Conservation (phyloP, 2,888 invertebrate species). For the Ectemnius continuus region DNA sequence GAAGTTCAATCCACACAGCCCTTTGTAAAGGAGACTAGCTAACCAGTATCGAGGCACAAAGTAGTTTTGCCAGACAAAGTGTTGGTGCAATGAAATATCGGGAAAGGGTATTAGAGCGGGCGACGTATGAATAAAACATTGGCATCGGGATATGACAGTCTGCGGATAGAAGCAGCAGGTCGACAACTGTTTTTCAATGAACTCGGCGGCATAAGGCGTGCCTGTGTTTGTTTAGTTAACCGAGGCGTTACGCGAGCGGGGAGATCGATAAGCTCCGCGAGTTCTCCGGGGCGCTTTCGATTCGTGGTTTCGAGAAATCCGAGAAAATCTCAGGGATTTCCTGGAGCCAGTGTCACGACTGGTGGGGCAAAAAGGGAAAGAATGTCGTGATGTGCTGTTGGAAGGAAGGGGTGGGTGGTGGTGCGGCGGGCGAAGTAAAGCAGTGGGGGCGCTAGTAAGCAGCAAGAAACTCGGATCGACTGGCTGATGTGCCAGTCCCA, state of each 20-base stretch:
- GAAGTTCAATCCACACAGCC: no score
- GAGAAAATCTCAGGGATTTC: conserved; percentile 59
- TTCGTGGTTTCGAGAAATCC: conserved; percentile 56
- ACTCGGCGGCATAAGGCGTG: background rate
- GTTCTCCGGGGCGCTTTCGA: conserved; percentile 29
- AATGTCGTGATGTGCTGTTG: conserved; percentile 49
- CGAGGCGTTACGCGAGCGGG: conserved; percentile 32
- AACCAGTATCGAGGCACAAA: no score
- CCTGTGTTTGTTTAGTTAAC: no score
- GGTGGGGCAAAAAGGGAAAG: conserved; percentile 53
- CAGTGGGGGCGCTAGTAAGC: conserved; percentile 35
- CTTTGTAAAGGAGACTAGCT: no score
- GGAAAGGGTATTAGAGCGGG: no score
- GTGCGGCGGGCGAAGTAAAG: background rate
- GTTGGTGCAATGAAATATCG: no score
- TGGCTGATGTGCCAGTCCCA: conserved; percentile 53
- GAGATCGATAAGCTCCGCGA: conserved; percentile 32
- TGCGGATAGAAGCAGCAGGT: no score
- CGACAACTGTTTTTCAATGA: conserved; percentile 18
- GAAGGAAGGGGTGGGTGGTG: background rate
- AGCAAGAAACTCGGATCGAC: conserved; percentile 61
- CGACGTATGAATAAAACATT: no score
- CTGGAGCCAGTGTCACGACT: conserved; percentile 46
- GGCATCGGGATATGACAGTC: no score
- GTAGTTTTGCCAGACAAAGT: no score